Conservation (phyloP, 2,797 vertebrate species). For the Cetoscarus ocellatus region DNA sequence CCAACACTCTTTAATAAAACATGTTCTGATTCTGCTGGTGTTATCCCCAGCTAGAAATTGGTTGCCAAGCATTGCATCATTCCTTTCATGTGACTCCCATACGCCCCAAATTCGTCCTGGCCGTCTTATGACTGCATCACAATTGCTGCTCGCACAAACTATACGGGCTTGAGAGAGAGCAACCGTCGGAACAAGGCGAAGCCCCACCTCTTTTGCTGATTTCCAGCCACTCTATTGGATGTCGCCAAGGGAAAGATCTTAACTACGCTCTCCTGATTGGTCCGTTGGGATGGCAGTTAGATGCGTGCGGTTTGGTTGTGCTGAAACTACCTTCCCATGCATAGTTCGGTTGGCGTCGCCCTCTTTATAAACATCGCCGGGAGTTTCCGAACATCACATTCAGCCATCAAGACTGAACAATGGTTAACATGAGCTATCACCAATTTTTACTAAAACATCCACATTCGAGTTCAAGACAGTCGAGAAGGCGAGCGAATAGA, state of each 20-base stretch:
- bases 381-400: constrained; percentile 90
- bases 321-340: constrained; percentile 49
- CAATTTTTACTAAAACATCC: constrained; percentile 87
- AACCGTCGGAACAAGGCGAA: constrained; percentile 31
- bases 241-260: constrained; percentile 86
- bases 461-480: constrained; percentile 86
- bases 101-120: constrained; percentile 92
- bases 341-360: constrained; percentile 84
- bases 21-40: constrained; percentile 89
- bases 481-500: constrained; percentile 88
- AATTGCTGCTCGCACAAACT: constrained; percentile 86
- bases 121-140: constrained; percentile 91
- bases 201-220: constrained; percentile 43
- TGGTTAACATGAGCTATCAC: constrained; percentile 91
- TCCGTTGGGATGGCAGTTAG: accelerated
- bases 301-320: constrained; percentile 54
- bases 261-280: constrained; percentile 61
- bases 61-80: constrained; percentile 93
- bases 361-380: constrained; percentile 86
- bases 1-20: constrained; percentile 91
- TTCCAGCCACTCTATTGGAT: constrained; percentile 74
- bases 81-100: constrained; percentile 92
- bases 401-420: constrained; percentile 89
- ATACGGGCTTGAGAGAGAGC: constrained; percentile 61
- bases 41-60: constrained; percentile 90